Conservation (phyloP, 2,113 vertebrate species). For the Engraulis encrasicolus region DNA sequence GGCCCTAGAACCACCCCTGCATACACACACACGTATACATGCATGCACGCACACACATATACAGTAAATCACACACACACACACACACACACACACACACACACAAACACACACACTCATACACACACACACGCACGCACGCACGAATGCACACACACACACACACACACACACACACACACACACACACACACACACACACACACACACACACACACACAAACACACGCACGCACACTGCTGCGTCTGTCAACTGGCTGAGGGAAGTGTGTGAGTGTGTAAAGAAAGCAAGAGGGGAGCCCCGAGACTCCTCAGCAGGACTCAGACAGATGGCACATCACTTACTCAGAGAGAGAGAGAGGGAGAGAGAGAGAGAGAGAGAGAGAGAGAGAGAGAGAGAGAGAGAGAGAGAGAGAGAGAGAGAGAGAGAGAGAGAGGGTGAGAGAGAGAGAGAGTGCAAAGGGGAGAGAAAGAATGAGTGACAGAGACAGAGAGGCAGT, state of each 20-base stretch:
- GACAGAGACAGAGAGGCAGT: no score
- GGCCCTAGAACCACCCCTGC: no score
- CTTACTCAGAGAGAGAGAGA: slow-evolving; percentile 33
- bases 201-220: slow-evolving; percentile 11
- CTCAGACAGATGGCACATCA: slow-evolving; percentile 64
- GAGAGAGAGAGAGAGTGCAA: not conserved
- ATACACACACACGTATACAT: not conserved
- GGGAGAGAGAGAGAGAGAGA: not conserved
- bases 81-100: no score
- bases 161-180: not conserved
- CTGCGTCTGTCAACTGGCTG: not conserved
- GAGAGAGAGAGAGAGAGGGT: not conserved
- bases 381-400: not conserved
- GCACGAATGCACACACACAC: not conserved
- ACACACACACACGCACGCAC: slow-evolving; percentile 1
- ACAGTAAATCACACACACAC: no score
- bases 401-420: no score
- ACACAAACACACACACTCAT: not conserved
- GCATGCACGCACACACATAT: no score
- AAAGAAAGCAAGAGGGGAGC: not conserved
- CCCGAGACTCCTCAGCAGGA: not conserved
- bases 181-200: slow-evolving; percentile 27
- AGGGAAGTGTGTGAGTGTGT: not conserved
- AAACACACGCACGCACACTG: not conserved
- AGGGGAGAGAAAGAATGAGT: no score